Evolutionary conservation across 2,797 vertebrate species (phyloP).

Genomic region (Eulemur mongoz): DNA sequence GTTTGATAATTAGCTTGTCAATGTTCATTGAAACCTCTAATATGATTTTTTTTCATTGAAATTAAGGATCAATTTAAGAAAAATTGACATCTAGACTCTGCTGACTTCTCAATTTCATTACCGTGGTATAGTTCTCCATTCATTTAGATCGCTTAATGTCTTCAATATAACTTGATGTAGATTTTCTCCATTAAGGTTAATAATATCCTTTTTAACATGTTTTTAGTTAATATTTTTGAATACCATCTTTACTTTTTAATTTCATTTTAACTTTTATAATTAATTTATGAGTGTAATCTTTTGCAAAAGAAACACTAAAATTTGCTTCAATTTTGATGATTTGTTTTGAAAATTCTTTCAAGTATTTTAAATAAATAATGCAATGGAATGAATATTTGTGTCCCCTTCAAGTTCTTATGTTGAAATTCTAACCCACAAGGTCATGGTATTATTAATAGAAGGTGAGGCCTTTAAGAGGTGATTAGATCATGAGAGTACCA

Average conservation of each 20-base stretch:
- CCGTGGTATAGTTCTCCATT: neutral
- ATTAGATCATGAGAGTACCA: neutral
- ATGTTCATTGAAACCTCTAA: neutral
- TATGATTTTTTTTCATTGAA: neutral
- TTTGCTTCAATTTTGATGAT: neutral
- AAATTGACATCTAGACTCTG: neutral
- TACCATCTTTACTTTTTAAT: neutral
- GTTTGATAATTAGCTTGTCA: neutral
- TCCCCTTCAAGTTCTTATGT: neutral
- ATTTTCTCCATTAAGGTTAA: neutral
- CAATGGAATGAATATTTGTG: neutral
- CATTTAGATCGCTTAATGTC: neutral
- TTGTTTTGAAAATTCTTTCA: neutral
- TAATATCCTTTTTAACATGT: neutral
- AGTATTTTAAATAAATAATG: neutral
- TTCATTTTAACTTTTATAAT: neutral
- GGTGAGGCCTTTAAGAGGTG: neutral
- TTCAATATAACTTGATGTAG: neutral
- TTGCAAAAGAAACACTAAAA: neutral
- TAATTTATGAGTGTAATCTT: neutral
- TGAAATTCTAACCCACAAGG: neutral
- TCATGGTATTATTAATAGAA: neutral
- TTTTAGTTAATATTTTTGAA: neutral
- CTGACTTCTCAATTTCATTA: neutral
- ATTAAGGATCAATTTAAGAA: neutral